Percentiles rank a stretch among this genome's conserved stretches.
phyloP scores from a whole-genome alignment of 2,113 vertebrate genomes.

The Callipepla squamata region DNA sequence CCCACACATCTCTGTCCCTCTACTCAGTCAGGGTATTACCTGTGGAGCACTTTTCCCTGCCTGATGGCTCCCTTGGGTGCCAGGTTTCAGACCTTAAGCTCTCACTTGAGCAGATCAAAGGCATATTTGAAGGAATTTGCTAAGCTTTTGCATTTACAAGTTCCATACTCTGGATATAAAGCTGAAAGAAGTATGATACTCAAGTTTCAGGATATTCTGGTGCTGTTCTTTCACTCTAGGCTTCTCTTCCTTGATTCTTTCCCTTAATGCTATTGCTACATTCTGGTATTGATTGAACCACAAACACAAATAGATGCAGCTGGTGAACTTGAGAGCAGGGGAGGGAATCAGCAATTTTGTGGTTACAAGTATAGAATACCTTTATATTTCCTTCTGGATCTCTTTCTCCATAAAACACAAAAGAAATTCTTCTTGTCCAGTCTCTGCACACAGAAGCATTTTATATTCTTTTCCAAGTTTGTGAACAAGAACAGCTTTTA shows the following conservation, averaged over 20 bases:
- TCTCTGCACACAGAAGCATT: neutral
- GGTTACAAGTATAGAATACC: neutral
- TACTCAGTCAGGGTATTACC: neutral
- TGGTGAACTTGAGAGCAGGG: neutral
- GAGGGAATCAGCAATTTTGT: neutral
- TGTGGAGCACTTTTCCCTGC: neutral
- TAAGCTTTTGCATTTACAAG: neutral
- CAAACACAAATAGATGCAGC: neutral
- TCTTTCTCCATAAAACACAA: neutral
- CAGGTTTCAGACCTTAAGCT: neutral
- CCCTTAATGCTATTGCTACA: neutral
- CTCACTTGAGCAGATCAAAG: constrained; percentile 20
- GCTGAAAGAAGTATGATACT: neutral
- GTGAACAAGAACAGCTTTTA: neutral
- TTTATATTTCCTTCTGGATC: neutral
- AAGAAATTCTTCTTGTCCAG: neutral
- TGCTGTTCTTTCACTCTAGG: neutral
- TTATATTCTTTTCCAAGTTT: neutral
- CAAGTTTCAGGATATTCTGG: constrained; percentile 24
- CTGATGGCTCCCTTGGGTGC: neutral
- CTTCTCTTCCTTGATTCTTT: neutral
- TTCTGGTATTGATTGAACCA: neutral
- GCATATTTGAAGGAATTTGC: constrained; percentile 10
- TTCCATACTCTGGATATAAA: neutral
- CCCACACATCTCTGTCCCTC: neutral